phyloP scores from a whole-genome alignment of 2,888 invertebrate genomes.

The Laothoe populi region DNA sequence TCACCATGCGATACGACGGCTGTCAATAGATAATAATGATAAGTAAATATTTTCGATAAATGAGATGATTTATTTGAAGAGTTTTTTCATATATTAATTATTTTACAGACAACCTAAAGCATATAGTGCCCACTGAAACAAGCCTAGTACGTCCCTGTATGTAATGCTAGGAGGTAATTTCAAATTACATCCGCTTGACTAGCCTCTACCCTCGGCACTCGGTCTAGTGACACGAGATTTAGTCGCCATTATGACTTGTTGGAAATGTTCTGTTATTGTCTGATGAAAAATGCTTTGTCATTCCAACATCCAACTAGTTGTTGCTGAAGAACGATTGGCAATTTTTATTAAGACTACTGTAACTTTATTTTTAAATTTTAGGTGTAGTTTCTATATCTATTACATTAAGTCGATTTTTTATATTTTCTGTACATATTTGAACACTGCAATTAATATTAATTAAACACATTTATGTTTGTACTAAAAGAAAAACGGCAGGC shows the following conservation, averaged over 20 bases:
- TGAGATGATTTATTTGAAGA: background rate
- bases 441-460: too few relatives aligned
- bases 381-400: too few relatives aligned
- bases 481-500: too few relatives aligned
- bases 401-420: too few relatives aligned
- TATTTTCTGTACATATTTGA: too few relatives aligned
- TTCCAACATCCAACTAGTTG: slow-evolving; percentile 21
- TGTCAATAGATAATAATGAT: too few relatives aligned
- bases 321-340: background rate
- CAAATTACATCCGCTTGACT: slow-evolving; percentile 63
- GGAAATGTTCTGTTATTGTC: slow-evolving; percentile 27
- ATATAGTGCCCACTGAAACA: background rate
- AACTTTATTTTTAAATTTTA: background rate
- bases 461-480: too few relatives aligned
- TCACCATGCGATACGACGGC: too few relatives aligned
- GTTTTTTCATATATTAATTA: too few relatives aligned
- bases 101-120: too few relatives aligned
- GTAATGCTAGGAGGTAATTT: slow-evolving; percentile 61
- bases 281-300: slow-evolving; percentile 24
- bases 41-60: too few relatives aligned
- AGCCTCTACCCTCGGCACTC: slow-evolving; percentile 43
- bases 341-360: background rate
- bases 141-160: slow-evolving; percentile 20
- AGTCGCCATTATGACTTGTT: slow-evolving; percentile 41
- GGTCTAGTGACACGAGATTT: slow-evolving; percentile 44